These are phyloP conservation scores for Sinhomidia bicolor DNA, from an alignment of 2,888 invertebrate genomes.

Conservation along the genomic window DNA sequence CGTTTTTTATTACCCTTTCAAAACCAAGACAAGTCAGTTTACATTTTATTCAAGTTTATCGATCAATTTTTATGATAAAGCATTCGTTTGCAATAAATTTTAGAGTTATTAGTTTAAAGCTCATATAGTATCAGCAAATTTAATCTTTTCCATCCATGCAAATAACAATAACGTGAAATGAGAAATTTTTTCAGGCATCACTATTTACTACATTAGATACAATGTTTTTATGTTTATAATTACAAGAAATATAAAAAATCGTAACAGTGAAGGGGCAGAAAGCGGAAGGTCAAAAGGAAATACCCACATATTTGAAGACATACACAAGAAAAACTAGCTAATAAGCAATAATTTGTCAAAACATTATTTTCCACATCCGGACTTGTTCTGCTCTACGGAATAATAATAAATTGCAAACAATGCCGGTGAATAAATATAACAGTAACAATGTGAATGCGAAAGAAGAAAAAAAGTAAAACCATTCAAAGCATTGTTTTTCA, in stretches of 20 bases:
- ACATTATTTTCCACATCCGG: conserved; percentile 31
- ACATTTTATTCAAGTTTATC: background rate
- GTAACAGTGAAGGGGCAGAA: background rate
- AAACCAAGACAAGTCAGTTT: background rate
- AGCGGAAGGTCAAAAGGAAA: conserved; percentile 38
- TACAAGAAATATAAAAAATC: background rate
- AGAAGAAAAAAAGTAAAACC: background rate
- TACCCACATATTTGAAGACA: background rate
- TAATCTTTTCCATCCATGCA: background rate
- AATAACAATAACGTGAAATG: background rate
- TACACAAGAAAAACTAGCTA: conserved; percentile 41
- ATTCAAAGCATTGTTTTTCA: background rate
- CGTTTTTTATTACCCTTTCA: background rate
- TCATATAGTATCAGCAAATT: background rate
- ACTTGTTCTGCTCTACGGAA: background rate
- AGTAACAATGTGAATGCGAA: too few relatives aligned
- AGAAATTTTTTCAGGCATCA: background rate
- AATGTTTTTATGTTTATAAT: background rate
- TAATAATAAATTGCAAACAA: too few relatives aligned
- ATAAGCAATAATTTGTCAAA: conserved; percentile 46
- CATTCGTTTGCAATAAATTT: background rate
- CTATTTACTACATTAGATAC: background rate
- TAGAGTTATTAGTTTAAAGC: background rate
- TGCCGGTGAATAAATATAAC: background rate
- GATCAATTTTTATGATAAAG: background rate